Percentiles rank a stretch among this genome's conserved stretches.
phyloP scores from a whole-genome alignment of 2,888 invertebrate species.

The Venusia cambrica region DNA sequence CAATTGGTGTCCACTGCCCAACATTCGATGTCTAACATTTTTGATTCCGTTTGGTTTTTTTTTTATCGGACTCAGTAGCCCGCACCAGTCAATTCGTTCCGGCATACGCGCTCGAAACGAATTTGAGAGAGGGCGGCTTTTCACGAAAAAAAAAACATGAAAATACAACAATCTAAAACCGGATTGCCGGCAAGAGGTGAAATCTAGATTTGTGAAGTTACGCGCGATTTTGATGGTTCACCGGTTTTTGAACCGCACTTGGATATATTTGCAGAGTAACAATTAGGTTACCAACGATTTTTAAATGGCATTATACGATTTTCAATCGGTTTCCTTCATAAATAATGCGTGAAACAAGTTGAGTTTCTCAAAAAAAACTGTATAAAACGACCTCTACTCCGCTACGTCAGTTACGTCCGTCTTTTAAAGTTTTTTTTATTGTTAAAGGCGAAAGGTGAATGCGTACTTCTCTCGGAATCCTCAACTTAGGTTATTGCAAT shows the following conservation, averaged over 20 bases:
- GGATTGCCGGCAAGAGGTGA: slow-evolving; percentile 5
- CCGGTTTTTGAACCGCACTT: neutral
- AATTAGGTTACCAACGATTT: no score
- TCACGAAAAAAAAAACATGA: slow-evolving; percentile 15
- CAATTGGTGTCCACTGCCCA: slow-evolving; percentile 11
- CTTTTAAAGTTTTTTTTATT: no score
- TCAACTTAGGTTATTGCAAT: no score
- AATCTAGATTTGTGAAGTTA: slow-evolving; percentile 12
- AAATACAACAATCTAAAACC: slow-evolving; percentile 8
- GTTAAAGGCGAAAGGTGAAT: no score
- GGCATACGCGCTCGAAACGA: slow-evolving; percentile 45
- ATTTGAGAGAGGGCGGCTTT: slow-evolving; percentile 41
- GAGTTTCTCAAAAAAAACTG: no score
- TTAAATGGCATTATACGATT: no score
- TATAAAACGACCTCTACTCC: no score
- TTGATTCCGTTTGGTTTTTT: slow-evolving; percentile 17
- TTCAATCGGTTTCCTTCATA: no score
- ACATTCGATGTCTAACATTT: slow-evolving; percentile 18
- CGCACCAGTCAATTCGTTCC: slow-evolving; percentile 57
- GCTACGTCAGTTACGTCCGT: no score
- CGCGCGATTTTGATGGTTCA: neutral
- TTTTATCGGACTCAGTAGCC: slow-evolving; percentile 33
- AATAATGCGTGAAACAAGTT: no score
- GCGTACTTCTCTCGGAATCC: no score
- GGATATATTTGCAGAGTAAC: no score